Conservation (phyloP, 1,140 invertebrate genomes). For the Acromyrmex charruanus region DNA sequence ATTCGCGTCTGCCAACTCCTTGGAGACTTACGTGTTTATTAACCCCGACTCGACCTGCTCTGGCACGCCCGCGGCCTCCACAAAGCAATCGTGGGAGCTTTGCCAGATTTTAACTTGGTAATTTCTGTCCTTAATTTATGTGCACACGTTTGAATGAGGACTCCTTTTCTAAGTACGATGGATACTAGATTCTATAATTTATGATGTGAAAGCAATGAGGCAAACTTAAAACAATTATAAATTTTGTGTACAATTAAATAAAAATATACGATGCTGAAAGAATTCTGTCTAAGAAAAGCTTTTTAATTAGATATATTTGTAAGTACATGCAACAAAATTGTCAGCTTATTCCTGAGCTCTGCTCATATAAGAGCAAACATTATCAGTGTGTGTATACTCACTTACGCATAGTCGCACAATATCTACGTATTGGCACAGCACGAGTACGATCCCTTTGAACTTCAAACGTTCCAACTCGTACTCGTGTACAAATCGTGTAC, state of each 20-base stretch:
- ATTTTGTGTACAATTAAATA: neutral
- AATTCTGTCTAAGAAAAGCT: neutral
- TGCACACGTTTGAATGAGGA: neutral
- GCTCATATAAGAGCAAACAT: slow-evolving; percentile 2
- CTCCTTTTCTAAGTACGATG: neutral
- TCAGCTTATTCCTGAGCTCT: neutral
- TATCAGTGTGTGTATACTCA: slow-evolving; percentile 6
- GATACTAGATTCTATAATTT: neutral
- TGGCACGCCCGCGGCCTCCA: neutral
- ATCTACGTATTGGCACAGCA: slow-evolving; percentile 50
- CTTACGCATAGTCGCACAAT: slow-evolving; percentile 56
- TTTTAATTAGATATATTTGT: neutral
- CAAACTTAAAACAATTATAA: neutral
- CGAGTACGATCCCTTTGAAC: slow-evolving; percentile 55
- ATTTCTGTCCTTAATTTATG: slow-evolving; percentile 34
- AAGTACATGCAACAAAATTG: neutral
- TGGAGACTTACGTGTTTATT: slow-evolving; percentile 75
- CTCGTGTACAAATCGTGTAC: slow-evolving; percentile 48
- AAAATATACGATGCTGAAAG: neutral
- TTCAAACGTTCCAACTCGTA: slow-evolving; percentile 58
- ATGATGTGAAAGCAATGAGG: neutral
- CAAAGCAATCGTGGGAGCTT: slow-evolving; percentile 10
- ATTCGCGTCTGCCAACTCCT: slow-evolving; percentile 37
- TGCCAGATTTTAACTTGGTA: slow-evolving; percentile 23
- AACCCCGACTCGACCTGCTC: slow-evolving; percentile 47